Base-by-base conservation (phyloP, 2,797 vertebrate genomes). In the Podarcis lilfordi region DNA sequence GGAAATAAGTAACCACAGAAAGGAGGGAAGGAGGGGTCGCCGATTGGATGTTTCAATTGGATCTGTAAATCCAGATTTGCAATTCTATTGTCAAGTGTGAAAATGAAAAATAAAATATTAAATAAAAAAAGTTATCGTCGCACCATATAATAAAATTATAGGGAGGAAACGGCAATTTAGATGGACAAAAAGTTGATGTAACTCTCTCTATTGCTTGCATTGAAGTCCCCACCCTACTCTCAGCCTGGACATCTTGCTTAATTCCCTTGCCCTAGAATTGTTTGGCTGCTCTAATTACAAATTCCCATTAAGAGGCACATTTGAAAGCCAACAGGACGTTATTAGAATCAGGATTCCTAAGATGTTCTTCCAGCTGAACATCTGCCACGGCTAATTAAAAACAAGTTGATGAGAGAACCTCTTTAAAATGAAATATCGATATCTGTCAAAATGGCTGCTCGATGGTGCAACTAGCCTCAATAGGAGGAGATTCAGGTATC, bases 361-460 rank as follows among this genome's bases (percentile, higher is more conserved):
- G 93, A 92, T 94, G 92, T 93, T 94, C 87, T 90, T 82, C 91
- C 92, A 95, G 91, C 91, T 91, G 91, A 96, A 95, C 96, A 95
- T 94, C 94, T 96, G 94, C 93, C 93, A 93, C 92, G 89, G 91
- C 91, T 96, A 96, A 96, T 96, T 96, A 96, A 95, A 95, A 95
- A 89, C 87, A 91, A 93, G 90, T 96, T 7, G 91, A 93, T 37
- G 91, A 96, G 71, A 55, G 92, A 94, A 95, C 90, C 88, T 92
- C 90, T 92, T 94, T 89, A 91, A 93, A 84, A 10, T 91, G 82
- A 89, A 90, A 61, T 5, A 91, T 90, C 92, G 91, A 85, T 93
- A 92, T 93, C 95, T 93, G 95, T 88, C 83, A 91, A 93, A 95
- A 93, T 91, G 80, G 87, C 81, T 32, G 74, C 84, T 90, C 82